A percentile compares a stretch with the other conserved stretches of the same genome.
phyloP scores from a whole-genome alignment of 2,888 invertebrate species.

The Pammene aurita region DNA sequence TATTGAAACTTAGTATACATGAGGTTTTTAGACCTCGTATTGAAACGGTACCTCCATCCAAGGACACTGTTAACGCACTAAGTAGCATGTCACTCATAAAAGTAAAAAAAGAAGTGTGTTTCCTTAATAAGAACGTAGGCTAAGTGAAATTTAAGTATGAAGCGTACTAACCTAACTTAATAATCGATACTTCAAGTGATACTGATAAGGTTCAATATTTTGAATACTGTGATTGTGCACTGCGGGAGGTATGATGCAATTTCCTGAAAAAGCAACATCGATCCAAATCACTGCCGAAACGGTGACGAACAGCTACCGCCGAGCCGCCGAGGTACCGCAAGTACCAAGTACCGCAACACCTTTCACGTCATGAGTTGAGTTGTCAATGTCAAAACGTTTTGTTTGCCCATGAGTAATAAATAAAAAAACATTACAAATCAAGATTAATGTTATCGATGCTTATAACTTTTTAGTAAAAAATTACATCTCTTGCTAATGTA shows the following conservation, averaged over 20 bases:
- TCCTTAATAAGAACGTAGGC: neutral
- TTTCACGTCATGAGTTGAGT: constrained; percentile 10
- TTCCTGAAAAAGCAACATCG: constrained; percentile 41
- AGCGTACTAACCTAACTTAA: constrained; percentile 36
- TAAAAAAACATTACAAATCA: neutral
- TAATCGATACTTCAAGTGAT: constrained; percentile 27
- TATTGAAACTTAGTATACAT: neutral
- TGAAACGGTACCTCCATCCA: neutral
- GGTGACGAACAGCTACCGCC: constrained; percentile 38
- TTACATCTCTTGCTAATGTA: too few species aligned
- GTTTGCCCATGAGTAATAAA: neutral
- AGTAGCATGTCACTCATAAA: constrained; percentile 20
- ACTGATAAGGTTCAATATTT: constrained; percentile 19
- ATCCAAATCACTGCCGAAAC: constrained; percentile 38
- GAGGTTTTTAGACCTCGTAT: neutral
- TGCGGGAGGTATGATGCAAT: constrained; percentile 43
- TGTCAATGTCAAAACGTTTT: constrained; percentile 28
- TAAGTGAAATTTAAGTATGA: constrained; percentile 3
- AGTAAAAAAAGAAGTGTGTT: neutral
- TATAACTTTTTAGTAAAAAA: too few species aligned
- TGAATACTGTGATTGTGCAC: constrained; percentile 34
- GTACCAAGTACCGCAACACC: constrained; percentile 27
- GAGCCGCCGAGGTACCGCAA: too few species aligned
- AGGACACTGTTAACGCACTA: neutral
- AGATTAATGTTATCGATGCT: too few species aligned